Conservation (phyloP, 2,888 invertebrate genomes). For the Pedicia rivosa region DNA sequence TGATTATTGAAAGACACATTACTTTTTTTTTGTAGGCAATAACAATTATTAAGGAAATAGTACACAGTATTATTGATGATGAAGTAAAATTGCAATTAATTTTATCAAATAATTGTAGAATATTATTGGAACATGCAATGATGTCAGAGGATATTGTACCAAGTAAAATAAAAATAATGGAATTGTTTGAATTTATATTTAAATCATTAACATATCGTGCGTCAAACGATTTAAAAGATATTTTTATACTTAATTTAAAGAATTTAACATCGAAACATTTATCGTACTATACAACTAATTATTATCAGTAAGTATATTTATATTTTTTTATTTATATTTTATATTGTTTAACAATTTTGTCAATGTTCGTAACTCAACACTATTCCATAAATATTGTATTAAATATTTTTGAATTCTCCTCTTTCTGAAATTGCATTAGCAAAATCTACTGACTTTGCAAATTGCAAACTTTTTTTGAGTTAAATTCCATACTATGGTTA, state of each 20-base stretch:
- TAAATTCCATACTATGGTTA: no score
- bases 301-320: slow-evolving; percentile 9
- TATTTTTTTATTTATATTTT: background rate
- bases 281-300: slow-evolving; percentile 22
- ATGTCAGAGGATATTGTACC: slow-evolving; percentile 27
- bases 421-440: no score
- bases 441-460: no score
- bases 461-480: no score
- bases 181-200: slow-evolving; percentile 19
- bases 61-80: slow-evolving; percentile 13
- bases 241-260: slow-evolving; percentile 19
- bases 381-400: no score
- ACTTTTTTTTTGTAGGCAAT: slow-evolving; percentile 11
- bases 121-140: slow-evolving; percentile 27
- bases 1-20: background rate
- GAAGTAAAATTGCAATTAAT: slow-evolving; percentile 17
- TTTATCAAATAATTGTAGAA: slow-evolving; percentile 19
- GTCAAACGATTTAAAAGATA: slow-evolving; percentile 12
- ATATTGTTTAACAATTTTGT: background rate
- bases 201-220: slow-evolving; percentile 15
- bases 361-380: no score
- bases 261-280: slow-evolving; percentile 24
- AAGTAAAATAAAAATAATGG: slow-evolving; percentile 21
- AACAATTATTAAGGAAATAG: slow-evolving; percentile 23
- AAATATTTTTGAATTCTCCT: no score